Conservation (phyloP, 1,140 invertebrate species). For the Dreissena rostriformis region DNA sequence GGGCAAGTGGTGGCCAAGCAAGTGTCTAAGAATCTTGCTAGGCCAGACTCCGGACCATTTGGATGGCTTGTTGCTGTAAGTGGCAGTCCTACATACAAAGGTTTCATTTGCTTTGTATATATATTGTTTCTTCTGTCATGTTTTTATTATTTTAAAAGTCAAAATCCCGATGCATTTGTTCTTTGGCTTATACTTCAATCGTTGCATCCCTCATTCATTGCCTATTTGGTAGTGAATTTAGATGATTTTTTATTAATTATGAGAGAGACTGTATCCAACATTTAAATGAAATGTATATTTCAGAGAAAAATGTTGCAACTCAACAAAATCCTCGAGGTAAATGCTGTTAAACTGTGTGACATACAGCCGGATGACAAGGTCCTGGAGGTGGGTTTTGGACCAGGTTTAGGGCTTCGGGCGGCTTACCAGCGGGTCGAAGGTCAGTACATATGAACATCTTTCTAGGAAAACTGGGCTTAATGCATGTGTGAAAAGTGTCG, state of each 20-base stretch:
- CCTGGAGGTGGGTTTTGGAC: slow-evolving; percentile 70
- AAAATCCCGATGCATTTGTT: too few relatives aligned
- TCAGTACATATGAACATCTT: slow-evolving; percentile 34
- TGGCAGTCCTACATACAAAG: background rate
- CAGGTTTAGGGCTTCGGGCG: slow-evolving; percentile 61
- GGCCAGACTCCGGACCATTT: background rate
- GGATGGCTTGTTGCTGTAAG: slow-evolving; percentile 1
- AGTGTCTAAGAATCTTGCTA: background rate
- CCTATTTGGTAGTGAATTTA: too few relatives aligned
- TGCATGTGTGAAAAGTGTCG: too few relatives aligned
- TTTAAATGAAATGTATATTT: background rate
- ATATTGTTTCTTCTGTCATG: too few relatives aligned
- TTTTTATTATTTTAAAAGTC: too few relatives aligned
- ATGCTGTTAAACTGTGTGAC: slow-evolving; percentile 61
- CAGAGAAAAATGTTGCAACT: slow-evolving; percentile 35
- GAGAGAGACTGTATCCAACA: too few relatives aligned
- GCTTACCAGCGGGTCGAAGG: slow-evolving; percentile 64
- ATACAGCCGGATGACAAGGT: slow-evolving; percentile 67
- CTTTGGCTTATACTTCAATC: too few relatives aligned
- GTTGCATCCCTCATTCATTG: too few relatives aligned
- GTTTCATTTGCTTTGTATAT: too few relatives aligned
- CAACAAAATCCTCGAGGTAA: slow-evolving; percentile 58
- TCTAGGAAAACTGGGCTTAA: too few relatives aligned
- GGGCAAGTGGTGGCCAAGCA: background rate
- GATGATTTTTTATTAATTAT: too few relatives aligned